Conservation (phyloP, 2,113 vertebrate species). For the Saimiri boliviensis region DNA sequence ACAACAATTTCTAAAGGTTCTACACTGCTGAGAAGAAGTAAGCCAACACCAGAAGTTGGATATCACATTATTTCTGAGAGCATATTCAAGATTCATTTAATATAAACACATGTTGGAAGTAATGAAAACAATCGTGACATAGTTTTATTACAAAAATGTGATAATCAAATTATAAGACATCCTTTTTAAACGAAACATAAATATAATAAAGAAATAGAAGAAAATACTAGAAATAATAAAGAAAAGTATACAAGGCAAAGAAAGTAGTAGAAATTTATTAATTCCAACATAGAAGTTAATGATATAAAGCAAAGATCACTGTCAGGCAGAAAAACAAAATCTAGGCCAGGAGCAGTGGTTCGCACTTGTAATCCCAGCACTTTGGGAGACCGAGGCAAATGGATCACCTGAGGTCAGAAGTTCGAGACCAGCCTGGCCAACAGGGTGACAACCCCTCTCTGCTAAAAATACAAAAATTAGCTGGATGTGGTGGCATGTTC, state of each 20-base stretch:
- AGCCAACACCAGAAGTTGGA: background rate
- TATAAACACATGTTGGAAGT: background rate
- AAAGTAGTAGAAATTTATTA: background rate
- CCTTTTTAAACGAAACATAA: background rate
- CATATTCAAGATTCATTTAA: background rate
- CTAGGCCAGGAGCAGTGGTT: too few species aligned
- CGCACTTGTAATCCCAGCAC: too few species aligned
- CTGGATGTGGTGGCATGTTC: too few species aligned
- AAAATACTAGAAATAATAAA: background rate
- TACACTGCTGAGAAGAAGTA: background rate
- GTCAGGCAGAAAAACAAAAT: background rate
- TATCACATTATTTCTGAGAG: background rate
- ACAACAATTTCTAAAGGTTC: background rate
- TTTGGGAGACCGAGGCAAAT: too few species aligned
- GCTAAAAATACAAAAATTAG: too few species aligned
- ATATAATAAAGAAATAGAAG: background rate
- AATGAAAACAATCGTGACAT: background rate
- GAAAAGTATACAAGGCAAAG: background rate
- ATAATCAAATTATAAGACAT: background rate
- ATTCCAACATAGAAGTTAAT: background rate
- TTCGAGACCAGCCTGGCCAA: too few species aligned
- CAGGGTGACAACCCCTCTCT: too few species aligned
- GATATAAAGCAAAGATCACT: background rate
- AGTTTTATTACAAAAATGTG: slow-evolving; percentile 1
- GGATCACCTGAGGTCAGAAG: too few species aligned